Evolutionary conservation across 2,888 invertebrate genomes (phyloP).

Genomic region (Patella pellucida): DNA sequence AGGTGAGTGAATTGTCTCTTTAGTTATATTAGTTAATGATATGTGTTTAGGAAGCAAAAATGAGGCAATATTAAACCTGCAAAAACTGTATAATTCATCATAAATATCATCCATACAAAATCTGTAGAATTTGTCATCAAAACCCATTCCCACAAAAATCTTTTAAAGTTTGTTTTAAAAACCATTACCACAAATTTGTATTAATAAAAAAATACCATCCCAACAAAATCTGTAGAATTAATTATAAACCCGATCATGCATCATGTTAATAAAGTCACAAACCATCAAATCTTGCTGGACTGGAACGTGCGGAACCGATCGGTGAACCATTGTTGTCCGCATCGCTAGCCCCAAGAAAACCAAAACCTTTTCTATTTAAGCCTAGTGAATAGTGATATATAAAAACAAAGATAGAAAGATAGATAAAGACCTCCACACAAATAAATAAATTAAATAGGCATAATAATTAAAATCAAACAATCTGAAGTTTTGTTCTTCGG

Average conservation of each 20-base stretch:
- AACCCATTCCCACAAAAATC: too few species aligned
- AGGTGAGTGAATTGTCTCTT: too few species aligned
- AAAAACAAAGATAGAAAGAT: neutral
- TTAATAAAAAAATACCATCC: neutral
- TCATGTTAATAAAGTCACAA: constrained; percentile 35
- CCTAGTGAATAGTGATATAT: neutral
- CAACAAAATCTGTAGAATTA: too few species aligned
- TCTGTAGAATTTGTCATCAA: too few species aligned
- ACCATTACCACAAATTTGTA: constrained; percentile 26
- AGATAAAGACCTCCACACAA: neutral
- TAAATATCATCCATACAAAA: too few species aligned
- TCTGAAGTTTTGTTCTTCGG: too few species aligned
- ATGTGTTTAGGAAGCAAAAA: too few species aligned
- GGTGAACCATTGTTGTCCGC: constrained; percentile 46
- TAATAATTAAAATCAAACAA: too few species aligned
- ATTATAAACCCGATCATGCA: neutral
- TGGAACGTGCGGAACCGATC: constrained; percentile 55
- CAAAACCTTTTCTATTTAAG: constrained; percentile 12
- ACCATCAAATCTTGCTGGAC: constrained; percentile 61
- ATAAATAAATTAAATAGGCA: neutral
- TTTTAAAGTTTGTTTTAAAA: constrained; percentile 23
- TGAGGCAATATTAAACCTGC: too few species aligned
- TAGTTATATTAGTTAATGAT: too few species aligned
- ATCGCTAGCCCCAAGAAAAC: constrained; percentile 37
- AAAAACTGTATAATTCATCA: too few species aligned